Evolutionary conservation across 2,888 invertebrate species (phyloP).

Genomic region (Dicranocentrus wangi): DNA sequence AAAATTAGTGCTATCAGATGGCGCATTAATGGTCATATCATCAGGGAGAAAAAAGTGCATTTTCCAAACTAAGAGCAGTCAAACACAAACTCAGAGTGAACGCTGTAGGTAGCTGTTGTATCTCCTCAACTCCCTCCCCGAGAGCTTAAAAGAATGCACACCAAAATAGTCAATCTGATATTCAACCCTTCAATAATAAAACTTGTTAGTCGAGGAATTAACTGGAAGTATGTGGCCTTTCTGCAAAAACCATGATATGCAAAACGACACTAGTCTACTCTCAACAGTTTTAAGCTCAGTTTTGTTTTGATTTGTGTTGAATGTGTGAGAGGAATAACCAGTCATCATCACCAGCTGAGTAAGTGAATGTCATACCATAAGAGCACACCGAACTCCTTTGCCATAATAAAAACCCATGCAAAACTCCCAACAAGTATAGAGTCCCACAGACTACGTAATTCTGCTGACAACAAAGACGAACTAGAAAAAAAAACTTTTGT

Average conservation of each 20-base stretch:
- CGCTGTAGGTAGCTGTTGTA: too few species aligned
- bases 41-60: constrained; percentile 15
- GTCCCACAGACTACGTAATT: constrained; percentile 1
- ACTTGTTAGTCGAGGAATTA: too few species aligned
- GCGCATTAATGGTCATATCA: constrained; percentile 40
- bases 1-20: constrained; percentile 35
- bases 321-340: constrained; percentile 21
- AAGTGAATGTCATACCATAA: constrained; percentile 29
- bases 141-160: too few species aligned
- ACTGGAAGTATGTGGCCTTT: too few species aligned
- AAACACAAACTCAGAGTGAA: background rate
- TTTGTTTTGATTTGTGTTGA: too few species aligned
- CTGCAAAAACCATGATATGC: too few species aligned
- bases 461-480: background rate
- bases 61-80: constrained; percentile 10
- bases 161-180: too few species aligned
- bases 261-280: too few species aligned
- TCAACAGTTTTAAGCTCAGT: too few species aligned
- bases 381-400: constrained; percentile 20
- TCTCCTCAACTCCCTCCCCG: too few species aligned
- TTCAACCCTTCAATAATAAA: too few species aligned
- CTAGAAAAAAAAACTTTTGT: constrained; percentile 19
- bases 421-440: background rate
- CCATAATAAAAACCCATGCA: constrained; percentile 15
- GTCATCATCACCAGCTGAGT: constrained; percentile 29